Evolutionary conservation across 1,140 invertebrate genomes (phyloP).

Genomic region (Helicoverpa zea): DNA sequence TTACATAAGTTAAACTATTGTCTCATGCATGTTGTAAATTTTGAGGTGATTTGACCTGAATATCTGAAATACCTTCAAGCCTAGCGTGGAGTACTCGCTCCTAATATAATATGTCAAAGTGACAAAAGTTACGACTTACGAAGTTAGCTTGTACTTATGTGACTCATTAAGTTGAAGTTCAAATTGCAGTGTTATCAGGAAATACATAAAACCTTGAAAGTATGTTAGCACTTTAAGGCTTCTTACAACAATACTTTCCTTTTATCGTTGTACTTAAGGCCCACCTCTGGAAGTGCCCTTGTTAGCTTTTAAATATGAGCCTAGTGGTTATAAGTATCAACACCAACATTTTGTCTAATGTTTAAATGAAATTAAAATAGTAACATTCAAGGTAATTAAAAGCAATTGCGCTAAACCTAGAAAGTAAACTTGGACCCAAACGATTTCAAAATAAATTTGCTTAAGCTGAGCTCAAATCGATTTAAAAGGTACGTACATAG

Average conservation of each 20-base stretch:
- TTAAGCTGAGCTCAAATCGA: background rate
- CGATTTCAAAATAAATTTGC: slow-evolving; percentile 12
- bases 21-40: slow-evolving; percentile 36
- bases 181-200: slow-evolving; percentile 16
- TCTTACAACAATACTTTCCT: slow-evolving; percentile 27
- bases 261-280: slow-evolving; percentile 28
- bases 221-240: slow-evolving; percentile 8
- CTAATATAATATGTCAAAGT: slow-evolving; percentile 7
- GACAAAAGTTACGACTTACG: background rate
- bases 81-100: background rate
- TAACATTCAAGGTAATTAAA: too few relatives aligned
- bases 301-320: background rate
- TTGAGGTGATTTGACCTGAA: slow-evolving; percentile 38
- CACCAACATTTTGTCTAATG: too few relatives aligned
- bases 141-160: slow-evolving; percentile 2
- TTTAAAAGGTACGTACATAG: slow-evolving; percentile 10
- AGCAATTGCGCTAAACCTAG: too few relatives aligned
- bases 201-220: slow-evolving; percentile 12
- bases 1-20: slow-evolving; percentile 30
- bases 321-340: background rate
- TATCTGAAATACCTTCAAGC: slow-evolving; percentile 1
- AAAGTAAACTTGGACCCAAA: background rate
- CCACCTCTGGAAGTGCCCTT: background rate
- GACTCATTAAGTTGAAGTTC: slow-evolving; percentile 6
- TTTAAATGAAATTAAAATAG: too few relatives aligned